A percentile compares a stretch with the other conserved stretches of the same genome.
These are phyloP conservation scores for Paralichthys olivaceus DNA, from an alignment of 2,113 vertebrate species.

Conservation along the genomic window DNA sequence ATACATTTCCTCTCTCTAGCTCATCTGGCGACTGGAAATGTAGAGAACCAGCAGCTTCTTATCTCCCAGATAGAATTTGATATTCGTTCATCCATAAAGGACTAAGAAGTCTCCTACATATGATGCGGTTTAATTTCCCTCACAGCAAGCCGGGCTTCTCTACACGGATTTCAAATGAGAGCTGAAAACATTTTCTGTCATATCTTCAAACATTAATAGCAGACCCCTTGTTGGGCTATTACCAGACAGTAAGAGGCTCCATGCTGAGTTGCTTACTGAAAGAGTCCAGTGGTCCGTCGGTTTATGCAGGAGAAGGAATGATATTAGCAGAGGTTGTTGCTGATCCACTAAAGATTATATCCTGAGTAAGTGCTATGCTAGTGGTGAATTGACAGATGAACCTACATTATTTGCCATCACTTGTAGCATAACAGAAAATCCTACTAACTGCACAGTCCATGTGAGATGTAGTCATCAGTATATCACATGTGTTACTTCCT, in stretches of 20 bases:
- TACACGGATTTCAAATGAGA: constrained; percentile 22
- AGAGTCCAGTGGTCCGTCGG: constrained; percentile 15
- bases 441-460: too few relatives aligned
- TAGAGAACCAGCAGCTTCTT: constrained; percentile 47
- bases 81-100: constrained; percentile 41
- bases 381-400: too few relatives aligned
- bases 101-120: constrained; percentile 21
- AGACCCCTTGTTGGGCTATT: constrained; percentile 7
- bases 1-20: constrained; percentile 57
- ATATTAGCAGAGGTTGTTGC: neutral
- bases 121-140: constrained; percentile 40
- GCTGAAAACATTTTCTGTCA: constrained; percentile 7
- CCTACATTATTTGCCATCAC: too few relatives aligned
- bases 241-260: neutral
- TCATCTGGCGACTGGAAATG: constrained; percentile 45
- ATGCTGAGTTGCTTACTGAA: constrained; percentile 12
- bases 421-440: too few relatives aligned
- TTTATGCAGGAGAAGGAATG: constrained; percentile 7
- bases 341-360: neutral
- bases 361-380: too few relatives aligned
- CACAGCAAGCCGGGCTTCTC: constrained; percentile 1
- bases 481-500: too few relatives aligned
- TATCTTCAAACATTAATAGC: constrained; percentile 23
- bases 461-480: too few relatives aligned
- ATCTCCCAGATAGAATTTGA: constrained; percentile 51